phyloP scores from a whole-genome alignment of 1,140 invertebrate genomes.

The Thalassaphorura encarpata region DNA sequence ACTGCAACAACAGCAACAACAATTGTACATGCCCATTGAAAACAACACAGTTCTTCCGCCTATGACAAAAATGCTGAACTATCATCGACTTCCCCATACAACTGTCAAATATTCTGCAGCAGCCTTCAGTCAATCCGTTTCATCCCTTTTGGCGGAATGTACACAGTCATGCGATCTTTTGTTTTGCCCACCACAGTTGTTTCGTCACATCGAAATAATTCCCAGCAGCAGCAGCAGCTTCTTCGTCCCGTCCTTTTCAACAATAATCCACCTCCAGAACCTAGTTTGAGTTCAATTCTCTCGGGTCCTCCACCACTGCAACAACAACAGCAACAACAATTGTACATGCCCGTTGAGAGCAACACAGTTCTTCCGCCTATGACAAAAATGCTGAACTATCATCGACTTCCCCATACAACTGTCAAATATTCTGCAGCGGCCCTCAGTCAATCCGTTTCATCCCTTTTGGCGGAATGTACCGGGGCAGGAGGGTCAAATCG shows the following conservation, averaged over 20 bases:
- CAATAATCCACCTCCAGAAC: background rate
- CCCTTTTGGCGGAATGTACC: slow-evolving; percentile 29
- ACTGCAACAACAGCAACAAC: background rate
- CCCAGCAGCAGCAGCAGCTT: background rate
- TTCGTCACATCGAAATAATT: slow-evolving; percentile 1
- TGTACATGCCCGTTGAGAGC: background rate
- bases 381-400: too few relatives aligned
- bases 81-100: too few relatives aligned
- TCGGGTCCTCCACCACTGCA: background rate
- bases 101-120: too few relatives aligned
- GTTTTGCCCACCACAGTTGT: slow-evolving; percentile 20
- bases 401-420: too few relatives aligned
- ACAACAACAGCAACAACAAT: background rate
- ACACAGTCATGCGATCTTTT: slow-evolving; percentile 31
- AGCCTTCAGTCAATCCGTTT: too few relatives aligned
- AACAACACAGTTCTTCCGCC: background rate
- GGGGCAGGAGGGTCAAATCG: slow-evolving; percentile 30
- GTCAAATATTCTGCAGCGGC: too few relatives aligned
- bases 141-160: slow-evolving; percentile 29
- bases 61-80: too few relatives aligned
- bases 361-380: background rate
- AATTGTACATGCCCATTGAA: background rate
- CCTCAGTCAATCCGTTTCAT: too few relatives aligned
- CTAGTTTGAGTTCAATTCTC: background rate
- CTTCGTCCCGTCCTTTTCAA: background rate